These are phyloP conservation scores for Schizopygopsis pylzovi DNA, from an alignment of 2,797 vertebrate genomes.

Conservation along the genomic window DNA sequence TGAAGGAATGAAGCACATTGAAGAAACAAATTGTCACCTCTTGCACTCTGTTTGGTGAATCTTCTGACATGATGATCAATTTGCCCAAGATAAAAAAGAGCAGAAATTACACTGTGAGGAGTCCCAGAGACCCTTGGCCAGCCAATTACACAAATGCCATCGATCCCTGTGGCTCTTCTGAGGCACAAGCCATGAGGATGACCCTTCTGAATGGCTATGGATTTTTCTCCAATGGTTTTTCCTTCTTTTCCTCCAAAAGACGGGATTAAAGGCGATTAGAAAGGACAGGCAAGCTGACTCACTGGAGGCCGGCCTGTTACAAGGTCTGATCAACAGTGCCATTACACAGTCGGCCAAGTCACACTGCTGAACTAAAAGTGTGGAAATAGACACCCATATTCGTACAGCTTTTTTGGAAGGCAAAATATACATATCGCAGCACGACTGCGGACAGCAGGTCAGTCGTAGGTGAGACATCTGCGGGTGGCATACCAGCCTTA, in stretches of 20 bases:
- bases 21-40: constrained; percentile 18
- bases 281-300: constrained; percentile 46
- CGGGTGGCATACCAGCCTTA: constrained; percentile 8
- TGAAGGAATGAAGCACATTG: constrained; percentile 15
- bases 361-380: constrained; percentile 47
- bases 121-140: constrained; percentile 35
- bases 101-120: constrained; percentile 53
- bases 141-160: constrained; percentile 58
- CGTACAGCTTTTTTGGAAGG: not conserved
- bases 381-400: constrained; percentile 58
- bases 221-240: constrained; percentile 52
- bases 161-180: constrained; percentile 45
- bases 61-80: constrained; percentile 50
- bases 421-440: constrained; percentile 34
- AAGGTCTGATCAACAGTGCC: constrained; percentile 55
- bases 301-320: constrained; percentile 45
- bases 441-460: constrained; percentile 21
- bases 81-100: constrained; percentile 34
- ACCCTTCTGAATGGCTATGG: constrained; percentile 51
- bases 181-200: constrained; percentile 43
- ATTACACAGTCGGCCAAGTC: constrained; percentile 10
- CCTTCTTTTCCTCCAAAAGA: constrained; percentile 45
- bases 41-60: constrained; percentile 30
- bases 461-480: constrained; percentile 17
- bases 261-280: constrained; percentile 48